Conservation (phyloP, 2,888 invertebrate genomes). For the Acleris laterana region DNA sequence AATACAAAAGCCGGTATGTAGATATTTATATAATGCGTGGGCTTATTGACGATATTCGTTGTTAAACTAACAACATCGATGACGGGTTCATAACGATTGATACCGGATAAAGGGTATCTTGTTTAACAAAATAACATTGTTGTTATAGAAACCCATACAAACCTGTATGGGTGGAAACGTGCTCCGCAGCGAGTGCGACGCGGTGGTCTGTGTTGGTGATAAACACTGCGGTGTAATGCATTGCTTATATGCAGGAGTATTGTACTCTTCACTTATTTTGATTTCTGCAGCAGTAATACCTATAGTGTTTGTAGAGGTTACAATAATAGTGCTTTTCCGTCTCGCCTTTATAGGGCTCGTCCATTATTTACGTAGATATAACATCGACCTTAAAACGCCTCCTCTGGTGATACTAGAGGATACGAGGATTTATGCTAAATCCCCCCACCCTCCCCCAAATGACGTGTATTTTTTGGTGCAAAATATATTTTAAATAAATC, state of each 20-base stretch:
- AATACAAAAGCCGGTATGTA: constrained; percentile 19
- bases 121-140: constrained; percentile 65
- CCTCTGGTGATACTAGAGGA: too few relatives aligned
- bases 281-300: too few relatives aligned
- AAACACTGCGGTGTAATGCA: constrained; percentile 52
- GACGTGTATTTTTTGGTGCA: too few relatives aligned
- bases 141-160: constrained; percentile 53
- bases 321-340: too few relatives aligned
- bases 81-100: constrained; percentile 48
- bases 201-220: constrained; percentile 67
- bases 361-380: too few relatives aligned
- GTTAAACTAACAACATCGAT: constrained; percentile 48
- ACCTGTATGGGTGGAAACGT: constrained; percentile 45
- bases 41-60: constrained; percentile 49
- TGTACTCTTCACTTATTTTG: constrained; percentile 18
- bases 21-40: constrained; percentile 50
- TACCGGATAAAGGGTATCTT: constrained; percentile 58
- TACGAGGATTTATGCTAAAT: too few relatives aligned
- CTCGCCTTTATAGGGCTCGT: too few relatives aligned
- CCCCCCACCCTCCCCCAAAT: too few relatives aligned
- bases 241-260: constrained; percentile 32
- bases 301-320: neutral
- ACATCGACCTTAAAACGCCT: too few relatives aligned
- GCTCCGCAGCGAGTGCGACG: constrained; percentile 40
- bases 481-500: too few relatives aligned